Evolutionary conservation across 2,113 vertebrate genomes (phyloP), one percentile per base, ranked within the genome.

Genomic region (Myotis lucifugus): DNA sequence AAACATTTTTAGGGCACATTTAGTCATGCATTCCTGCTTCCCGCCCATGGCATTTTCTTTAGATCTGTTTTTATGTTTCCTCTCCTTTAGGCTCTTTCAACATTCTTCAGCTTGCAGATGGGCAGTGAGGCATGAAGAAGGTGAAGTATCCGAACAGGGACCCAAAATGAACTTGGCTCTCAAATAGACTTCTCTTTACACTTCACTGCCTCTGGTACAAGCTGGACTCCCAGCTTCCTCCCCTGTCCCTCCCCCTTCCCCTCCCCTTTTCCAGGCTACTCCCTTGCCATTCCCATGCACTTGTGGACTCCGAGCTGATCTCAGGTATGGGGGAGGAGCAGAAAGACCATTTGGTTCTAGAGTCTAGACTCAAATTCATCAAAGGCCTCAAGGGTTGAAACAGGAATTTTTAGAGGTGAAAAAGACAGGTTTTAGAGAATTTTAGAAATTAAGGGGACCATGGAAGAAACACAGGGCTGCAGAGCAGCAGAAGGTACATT

Each of bases 181-280:
- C n/a, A 32, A 10, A n/a, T 0, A 40, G 15, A 27, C 23, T 85
- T 81, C 37, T 64, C 46, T 59, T 69, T 40, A 46, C 64, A 12
- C 56, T n/a, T 54, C 52, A 4, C 37, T 13, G 2, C 18, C 8
- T 37, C 17, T 18, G n/a, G 10, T 8, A 0, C 42, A 42, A 79
- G 37, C 56, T 74, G 9, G 23, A 3, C 46, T 48, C 40, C 79
- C 59, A 66, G 64, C 40, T 23, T 2, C 1, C 42, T 8, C 42
- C 37, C 23, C 3, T 21, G 21, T 0, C 6, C 1, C 13, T 14
- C 3, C 8, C 27, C 9, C 59, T 0, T 8, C 23, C 17, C 27
- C 18, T 5, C 21, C 29, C 13, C 50, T 3, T 12, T 12, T 17
- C 0, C 46, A 76, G 32, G 29, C 14, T 8, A 19, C 23, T 37